These are phyloP conservation scores for Acanthiza pusilla DNA, from an alignment of 2,797 vertebrate genomes.

Conservation along the genomic window DNA sequence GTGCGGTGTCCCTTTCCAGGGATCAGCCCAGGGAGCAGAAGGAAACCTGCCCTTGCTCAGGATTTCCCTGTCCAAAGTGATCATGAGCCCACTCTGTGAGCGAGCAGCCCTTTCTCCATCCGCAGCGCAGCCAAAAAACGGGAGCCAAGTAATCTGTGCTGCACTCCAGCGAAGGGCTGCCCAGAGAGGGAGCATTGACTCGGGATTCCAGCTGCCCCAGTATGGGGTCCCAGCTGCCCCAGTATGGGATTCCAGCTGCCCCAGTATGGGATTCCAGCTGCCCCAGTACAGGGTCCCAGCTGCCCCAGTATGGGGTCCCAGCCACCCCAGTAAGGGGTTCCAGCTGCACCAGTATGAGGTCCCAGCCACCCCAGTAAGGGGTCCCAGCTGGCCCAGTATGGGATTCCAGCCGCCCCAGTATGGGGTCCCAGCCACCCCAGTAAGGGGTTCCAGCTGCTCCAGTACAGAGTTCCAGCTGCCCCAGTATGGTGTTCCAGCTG, in stretches of 20 bases:
- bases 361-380: not conserved
- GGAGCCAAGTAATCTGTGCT: conserved; percentile 2
- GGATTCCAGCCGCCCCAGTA: not conserved
- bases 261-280: not conserved
- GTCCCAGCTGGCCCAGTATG: not conserved
- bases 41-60: not conserved
- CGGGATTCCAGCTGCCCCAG: not conserved
- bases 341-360: not conserved
- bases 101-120: not conserved
- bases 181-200: not conserved
- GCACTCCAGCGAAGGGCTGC: not conserved
- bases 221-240: no score
- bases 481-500: not conserved
- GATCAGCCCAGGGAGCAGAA: conserved; percentile 2
- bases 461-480: not conserved
- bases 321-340: no score
- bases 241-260: not conserved
- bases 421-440: no score
- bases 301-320: no score
- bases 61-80: not conserved
- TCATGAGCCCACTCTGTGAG: not conserved
- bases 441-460: not conserved
- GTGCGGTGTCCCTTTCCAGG: not conserved
- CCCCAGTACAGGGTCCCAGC: no score
- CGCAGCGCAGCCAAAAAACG: not conserved